Base-by-base conservation (phyloP, 2,113 vertebrate genomes). In the Peromyscus polionotus region DNA sequence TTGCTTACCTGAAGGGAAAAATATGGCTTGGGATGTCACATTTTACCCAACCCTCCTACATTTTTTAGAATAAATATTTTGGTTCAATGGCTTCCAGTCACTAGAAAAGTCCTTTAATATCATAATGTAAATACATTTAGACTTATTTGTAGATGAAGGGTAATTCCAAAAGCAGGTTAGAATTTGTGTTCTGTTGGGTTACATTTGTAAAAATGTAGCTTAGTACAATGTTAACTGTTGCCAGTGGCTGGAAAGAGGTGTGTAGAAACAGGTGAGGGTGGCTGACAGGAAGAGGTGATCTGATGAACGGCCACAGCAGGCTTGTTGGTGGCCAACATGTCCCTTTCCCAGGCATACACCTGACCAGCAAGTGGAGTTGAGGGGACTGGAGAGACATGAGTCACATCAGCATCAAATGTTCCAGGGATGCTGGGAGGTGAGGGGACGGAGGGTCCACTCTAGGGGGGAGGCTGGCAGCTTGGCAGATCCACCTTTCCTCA, bases 121-220 rank as follows among this genome's bases (percentile, higher is more conserved):
- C 88, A 51, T 2, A 83, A 91, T 28, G 22, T 81, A 67, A 89
- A 93, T 90, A 88, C 33, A 84, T 75, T 36, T 95, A 61, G 57
- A 67, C 19, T 90, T 90, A 83, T 54, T 17, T 73, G 67, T 81
- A 59, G 75, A 95, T 59, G 48, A 90, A 95, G 73, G 75, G 7
- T 70, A 86, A 95, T 70, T 93, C 88, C 33, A 67, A 80, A 95
- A 96, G 88, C 1, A 88, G 96, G 63, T 92, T n/a, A 92, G 85
- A 83, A 81, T 90, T 96, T 96, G 93, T 0, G 14, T 61, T 67
- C n/a, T 51, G 39, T 97, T 80, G 39, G 39, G 76, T 79, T 90
- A 89, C 96, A 97, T 28, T 16, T 51, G 75, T 95, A 94, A 22
- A 93, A 91, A 92, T 42, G 72, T 75, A 81, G 81, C 97, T 97